Evolutionary conservation across 2,888 invertebrate species (phyloP).

Genomic region (Lasioglossum vierecki): DNA sequence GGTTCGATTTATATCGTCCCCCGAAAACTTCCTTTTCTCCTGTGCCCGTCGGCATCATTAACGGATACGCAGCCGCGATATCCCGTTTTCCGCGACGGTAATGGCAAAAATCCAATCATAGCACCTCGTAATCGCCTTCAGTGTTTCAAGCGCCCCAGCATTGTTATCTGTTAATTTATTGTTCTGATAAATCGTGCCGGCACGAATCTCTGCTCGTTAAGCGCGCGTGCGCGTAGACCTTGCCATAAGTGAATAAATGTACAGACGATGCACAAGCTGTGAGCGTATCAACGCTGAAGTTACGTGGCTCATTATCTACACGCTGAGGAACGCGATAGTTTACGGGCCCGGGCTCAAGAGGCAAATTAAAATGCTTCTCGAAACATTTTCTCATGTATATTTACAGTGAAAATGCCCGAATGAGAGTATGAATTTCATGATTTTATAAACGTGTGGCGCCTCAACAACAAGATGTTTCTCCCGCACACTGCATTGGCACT

Average conservation of each 20-base stretch:
- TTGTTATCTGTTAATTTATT: constrained; percentile 53
- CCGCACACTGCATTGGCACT: too few relatives aligned
- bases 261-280: constrained; percentile 13
- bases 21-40: constrained; percentile 17
- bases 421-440: background rate
- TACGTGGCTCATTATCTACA: constrained; percentile 6
- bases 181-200: constrained; percentile 34
- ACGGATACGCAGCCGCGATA: background rate
- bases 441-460: too few relatives aligned
- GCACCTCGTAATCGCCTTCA: constrained; percentile 37
- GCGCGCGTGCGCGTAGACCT: background rate
- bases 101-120: constrained; percentile 44
- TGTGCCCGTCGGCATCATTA: background rate
- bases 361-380: background rate
- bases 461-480: too few relatives aligned
- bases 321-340: background rate
- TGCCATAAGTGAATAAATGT: constrained; percentile 37
- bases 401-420: background rate
- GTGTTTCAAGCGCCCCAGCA: constrained; percentile 30
- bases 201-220: constrained; percentile 28
- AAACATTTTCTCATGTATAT: background rate
- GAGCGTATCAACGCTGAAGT: constrained; percentile 16
- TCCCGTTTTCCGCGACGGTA: background rate
- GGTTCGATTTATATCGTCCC: constrained; percentile 49
- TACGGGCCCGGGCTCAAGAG: background rate